phyloP scores from a whole-genome alignment of 2,888 invertebrate species.

The Norana najaformis region DNA sequence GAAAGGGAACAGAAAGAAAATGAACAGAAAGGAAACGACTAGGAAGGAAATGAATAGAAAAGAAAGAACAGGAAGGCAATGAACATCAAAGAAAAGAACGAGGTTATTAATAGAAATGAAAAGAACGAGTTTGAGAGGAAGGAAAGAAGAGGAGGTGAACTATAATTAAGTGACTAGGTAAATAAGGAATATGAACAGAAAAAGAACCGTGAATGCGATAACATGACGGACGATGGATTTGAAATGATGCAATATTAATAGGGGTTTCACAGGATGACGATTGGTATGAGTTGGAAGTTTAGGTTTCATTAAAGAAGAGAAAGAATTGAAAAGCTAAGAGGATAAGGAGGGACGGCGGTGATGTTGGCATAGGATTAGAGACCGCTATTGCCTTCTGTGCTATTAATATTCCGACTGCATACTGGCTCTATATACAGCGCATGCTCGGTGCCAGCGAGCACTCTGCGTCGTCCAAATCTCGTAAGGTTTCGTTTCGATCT shows the following conservation, averaged over 20 bases:
- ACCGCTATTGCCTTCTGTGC: not conserved
- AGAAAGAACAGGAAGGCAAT: too few species aligned
- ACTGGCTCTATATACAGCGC: not conserved
- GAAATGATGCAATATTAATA: not conserved
- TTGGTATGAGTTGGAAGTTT: not conserved
- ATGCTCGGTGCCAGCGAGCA: not conserved
- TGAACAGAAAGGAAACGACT: too few species aligned
- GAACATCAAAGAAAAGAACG: too few species aligned
- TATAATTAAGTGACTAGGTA: not conserved
- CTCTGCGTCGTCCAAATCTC: not conserved
- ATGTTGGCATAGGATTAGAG: not conserved
- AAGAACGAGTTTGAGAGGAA: too few species aligned
- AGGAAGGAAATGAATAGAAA: too few species aligned
- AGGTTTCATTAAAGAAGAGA: not conserved
- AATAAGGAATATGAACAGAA: too few species aligned
- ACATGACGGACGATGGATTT: not conserved
- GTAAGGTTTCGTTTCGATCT: conserved; percentile 13
- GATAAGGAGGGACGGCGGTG: not conserved
- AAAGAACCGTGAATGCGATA: not conserved
- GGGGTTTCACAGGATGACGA: not conserved
- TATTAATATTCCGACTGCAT: conserved; percentile 13
- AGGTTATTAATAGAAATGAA: too few species aligned
- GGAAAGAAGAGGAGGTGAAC: too few species aligned
- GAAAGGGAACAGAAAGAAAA: too few species aligned
- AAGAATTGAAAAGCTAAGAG: not conserved